Evolutionary conservation across 1,140 invertebrate genomes (phyloP).

Genomic region (Asobara japonica): DNA sequence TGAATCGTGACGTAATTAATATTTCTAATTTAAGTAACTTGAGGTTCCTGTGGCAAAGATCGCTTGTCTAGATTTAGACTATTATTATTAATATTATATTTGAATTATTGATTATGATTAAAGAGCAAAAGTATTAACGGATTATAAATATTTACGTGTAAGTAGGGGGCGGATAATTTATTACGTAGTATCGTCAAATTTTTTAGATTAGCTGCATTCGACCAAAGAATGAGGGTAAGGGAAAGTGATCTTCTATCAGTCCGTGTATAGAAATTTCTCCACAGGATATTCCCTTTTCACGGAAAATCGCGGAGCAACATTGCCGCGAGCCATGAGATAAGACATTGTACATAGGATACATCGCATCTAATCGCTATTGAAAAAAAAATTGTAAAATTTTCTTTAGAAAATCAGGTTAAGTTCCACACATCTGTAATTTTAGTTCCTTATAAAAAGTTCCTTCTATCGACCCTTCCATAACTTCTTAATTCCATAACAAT

Average conservation of each 20-base stretch:
- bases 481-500: no score
- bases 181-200: neutral
- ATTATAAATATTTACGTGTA: slow-evolving; percentile 17
- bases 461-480: no score
- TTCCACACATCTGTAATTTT: no score
- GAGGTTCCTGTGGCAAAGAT: slow-evolving; percentile 65
- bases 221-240: neutral
- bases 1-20: slow-evolving; percentile 52
- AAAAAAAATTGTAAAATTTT: neutral
- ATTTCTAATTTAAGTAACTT: slow-evolving; percentile 62
- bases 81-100: slow-evolving; percentile 56
- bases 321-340: no score
- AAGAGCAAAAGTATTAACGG: neutral
- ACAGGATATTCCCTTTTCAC: no score
- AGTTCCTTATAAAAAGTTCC: no score
- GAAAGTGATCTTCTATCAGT: neutral
- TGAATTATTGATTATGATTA: slow-evolving; percentile 39
- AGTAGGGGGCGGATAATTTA: neutral
- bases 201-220: neutral
- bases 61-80: slow-evolving; percentile 60
- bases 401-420: no score
- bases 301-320: no score
- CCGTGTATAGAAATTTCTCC: neutral
- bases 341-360: no score
- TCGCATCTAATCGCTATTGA: no score